Conservation (phyloP, 1,140 invertebrate genomes). For the Euwallacea fornicatus region DNA sequence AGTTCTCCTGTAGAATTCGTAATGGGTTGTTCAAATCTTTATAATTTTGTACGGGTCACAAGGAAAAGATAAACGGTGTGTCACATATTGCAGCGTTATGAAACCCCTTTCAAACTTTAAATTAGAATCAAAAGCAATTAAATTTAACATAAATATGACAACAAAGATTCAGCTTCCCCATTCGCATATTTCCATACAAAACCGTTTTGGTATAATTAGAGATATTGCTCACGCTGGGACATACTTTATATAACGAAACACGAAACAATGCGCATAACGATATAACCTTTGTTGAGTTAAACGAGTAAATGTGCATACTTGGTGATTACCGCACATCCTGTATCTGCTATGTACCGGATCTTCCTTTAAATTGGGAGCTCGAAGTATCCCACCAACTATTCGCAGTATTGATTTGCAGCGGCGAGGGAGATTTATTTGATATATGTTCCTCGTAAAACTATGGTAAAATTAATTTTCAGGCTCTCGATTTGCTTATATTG, state of each 20-base stretch:
- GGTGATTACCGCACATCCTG: conserved; percentile 8
- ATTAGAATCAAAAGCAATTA: neutral
- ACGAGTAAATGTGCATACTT: conserved; percentile 7
- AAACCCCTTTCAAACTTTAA: no score
- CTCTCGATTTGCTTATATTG: neutral
- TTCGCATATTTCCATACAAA: conserved; percentile 3
- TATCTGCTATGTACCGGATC: neutral
- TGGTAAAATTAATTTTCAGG: conserved; percentile 1
- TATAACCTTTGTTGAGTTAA: neutral
- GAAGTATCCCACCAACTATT: conserved; percentile 14
- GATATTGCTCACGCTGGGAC: neutral
- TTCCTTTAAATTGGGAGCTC: neutral
- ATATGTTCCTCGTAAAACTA: neutral
- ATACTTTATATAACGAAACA: conserved; percentile 14
- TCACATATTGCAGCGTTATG: no score
- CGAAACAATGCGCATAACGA: neutral
- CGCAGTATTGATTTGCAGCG: conserved; percentile 11
- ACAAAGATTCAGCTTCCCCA: neutral
- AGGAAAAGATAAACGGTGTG: no score
- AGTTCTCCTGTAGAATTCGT: no score
- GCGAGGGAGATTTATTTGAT: conserved; percentile 9
- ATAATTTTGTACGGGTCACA: no score
- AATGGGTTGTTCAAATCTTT: no score
- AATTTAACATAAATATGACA: conserved; percentile 2
- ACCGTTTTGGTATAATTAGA: conserved; percentile 8